phyloP scores from a whole-genome alignment of 2,113 vertebrate species.

The Grammomys dolichurus region DNA sequence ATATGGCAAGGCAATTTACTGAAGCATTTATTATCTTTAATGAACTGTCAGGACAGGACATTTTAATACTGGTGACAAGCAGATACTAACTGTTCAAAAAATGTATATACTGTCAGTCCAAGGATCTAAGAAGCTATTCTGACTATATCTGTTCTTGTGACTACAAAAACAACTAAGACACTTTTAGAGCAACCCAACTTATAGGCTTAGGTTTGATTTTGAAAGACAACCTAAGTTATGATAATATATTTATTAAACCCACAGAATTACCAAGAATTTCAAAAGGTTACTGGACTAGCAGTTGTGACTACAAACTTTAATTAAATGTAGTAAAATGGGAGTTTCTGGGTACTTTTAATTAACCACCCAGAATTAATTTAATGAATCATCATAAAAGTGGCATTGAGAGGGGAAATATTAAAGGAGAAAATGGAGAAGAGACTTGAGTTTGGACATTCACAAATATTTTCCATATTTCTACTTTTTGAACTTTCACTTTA shows the following conservation, averaged over 20 bases:
- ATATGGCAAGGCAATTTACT: neutral
- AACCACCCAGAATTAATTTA: too few species aligned
- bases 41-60: neutral
- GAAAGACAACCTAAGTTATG: constrained; percentile 52
- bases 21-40: constrained; percentile 18
- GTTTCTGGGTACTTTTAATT: too few species aligned
- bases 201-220: constrained; percentile 39
- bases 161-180: constrained; percentile 51
- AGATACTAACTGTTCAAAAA: constrained; percentile 41
- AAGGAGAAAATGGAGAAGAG: neutral
- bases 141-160: constrained; percentile 40
- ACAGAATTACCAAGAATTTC: constrained; percentile 2
- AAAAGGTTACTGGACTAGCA: neutral
- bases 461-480: neutral
- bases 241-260: constrained; percentile 20
- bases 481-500: neutral
- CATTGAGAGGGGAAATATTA: neutral
- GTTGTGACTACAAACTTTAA: neutral
- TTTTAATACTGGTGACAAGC: constrained; percentile 14
- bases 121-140: constrained; percentile 49
- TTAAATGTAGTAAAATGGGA: constrained; percentile 21
- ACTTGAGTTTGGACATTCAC: neutral
- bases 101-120: neutral
- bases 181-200: constrained; percentile 44
- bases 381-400: neutral